Base-by-base conservation (phyloP, 2,888 invertebrate genomes). In the Athalia circularis region DNA sequence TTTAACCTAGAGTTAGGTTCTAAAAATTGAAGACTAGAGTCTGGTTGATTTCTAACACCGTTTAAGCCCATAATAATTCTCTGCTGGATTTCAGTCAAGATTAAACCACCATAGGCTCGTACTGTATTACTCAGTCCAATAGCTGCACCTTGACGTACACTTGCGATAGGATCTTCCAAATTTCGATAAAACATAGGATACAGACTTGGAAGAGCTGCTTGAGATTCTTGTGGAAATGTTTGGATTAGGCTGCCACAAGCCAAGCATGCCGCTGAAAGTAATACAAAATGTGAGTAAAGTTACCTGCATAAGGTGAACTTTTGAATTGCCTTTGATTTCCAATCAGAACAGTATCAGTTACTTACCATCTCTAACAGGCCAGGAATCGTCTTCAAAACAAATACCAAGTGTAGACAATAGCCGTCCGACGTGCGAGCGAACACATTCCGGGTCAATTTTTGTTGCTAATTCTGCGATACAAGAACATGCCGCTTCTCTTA, bases 311-410 rank as follows among this genome's bases (percentile, higher is more conserved):
- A 29, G 47, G 45, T 45, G 7, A 9, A 62, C 45, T 64, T 13
- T 48, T 45, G 7, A 79, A 15, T 54, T 43, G 62, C 5, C 54
- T 50, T 29, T 15, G 52, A 45, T 13, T 64, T 45, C 0, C 3
- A 5, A 3, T 29, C 3, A 13, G 50, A 45, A 77, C 4, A 29
- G 13, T 6, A 13, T 13, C n/a, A 72, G 9, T 11, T 43, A 47
- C 86, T 85, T 84, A 92, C 92, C 92, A 88, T 93, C 92, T 84
- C 92, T 85, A 13, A 92, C 92, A 78, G 92, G 92, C 92, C 92
- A 93, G 83, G 92, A 92, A 75, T 92, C 91, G 87, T 93, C 92
- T 81, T 89, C 88, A 84, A 92, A 92, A 82, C 92, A 92, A 2
- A 88, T 85, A 15, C 92, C 82, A 11, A 93, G 86, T 3, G 92